Evolutionary conservation across 2,888 invertebrate genomes (phyloP), one percentile per base, ranked within the genome.

Genomic region (Agrenia bidenticulata): DNA sequence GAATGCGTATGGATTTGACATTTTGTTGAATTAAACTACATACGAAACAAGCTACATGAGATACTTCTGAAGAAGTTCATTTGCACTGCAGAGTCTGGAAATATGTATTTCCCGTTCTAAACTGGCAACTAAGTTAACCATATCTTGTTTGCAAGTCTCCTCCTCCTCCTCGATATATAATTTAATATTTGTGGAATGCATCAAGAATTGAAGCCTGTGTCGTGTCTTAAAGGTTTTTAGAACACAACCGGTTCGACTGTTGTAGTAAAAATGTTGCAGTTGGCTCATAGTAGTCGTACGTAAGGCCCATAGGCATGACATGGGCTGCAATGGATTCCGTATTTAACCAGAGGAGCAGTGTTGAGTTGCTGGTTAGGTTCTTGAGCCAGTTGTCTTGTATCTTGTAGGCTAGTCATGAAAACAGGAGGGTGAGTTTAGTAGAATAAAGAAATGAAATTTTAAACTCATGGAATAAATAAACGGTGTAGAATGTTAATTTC

Each of bases 191-290:
- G 32, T 32, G 32, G 32, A 32, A 32, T 32, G 32, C 32, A 32
- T 32, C 32, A 32, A 32, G 32, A 32, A 32, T 32, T 11, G 32
- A 32, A 32, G 32, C 11, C 32, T 32, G 32, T 32, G 32, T 32
- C 32, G 32, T 32, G 32, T 32, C 32, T 32, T 32, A 7, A 32
- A 32, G 32, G 32, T 32, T 32, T 32, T 32, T 32, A 37, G 17
- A 56, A 60, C 50, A 60, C 60, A 60, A 60, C 60, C 60, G 60
- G 60, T 60, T 60, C 49, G 60, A 39, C 51, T 26, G 60, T 59
- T 7, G 32, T 32, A 32, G 11, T 32, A 53, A 61, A 61, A 61
- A 61, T 61, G 54, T 54, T 41, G 61, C 61, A 41, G 54, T 61
- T 61, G 11, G 32, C 11, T 32, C 32, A 32, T 32, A 32, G 32